These are phyloP conservation scores for Leguminivora glycinivorella DNA, from an alignment of 1,140 invertebrate species.

Conservation along the genomic window DNA sequence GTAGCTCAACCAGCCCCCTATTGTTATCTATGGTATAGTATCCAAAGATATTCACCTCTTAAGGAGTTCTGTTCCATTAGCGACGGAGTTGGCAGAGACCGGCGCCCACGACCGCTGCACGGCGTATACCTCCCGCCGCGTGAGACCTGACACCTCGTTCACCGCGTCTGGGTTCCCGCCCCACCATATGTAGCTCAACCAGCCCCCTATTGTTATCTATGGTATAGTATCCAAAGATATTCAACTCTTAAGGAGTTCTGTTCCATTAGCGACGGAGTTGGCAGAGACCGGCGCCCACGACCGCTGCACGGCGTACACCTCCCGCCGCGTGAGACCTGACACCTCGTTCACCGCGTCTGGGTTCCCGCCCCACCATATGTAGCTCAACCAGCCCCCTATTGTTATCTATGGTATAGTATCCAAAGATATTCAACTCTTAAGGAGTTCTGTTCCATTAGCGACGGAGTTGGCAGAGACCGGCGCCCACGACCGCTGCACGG, in stretches of 20 bases:
- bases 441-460: conserved; percentile 65
- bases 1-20: conserved; percentile 68
- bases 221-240: no score
- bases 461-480: conserved; percentile 56
- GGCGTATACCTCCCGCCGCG: conserved; percentile 63
- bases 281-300: conserved; percentile 67
- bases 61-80: conserved; percentile 66
- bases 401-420: conserved; percentile 16
- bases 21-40: conserved; percentile 51
- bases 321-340: conserved; percentile 64
- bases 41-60: conserved; percentile 58
- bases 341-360: conserved; percentile 60
- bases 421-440: conserved; percentile 56
- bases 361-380: conserved; percentile 71
- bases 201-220: conserved; percentile 60
- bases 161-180: no score
- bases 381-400: conserved; percentile 69
- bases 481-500: conserved; percentile 70
- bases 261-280: conserved; percentile 59
- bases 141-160: conserved; percentile 67
- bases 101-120: conserved; percentile 71
- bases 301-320: conserved; percentile 65
- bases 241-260: conserved; percentile 69
- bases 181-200: conserved; percentile 69
- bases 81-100: conserved; percentile 53